phyloP scores from a whole-genome alignment of 2,797 vertebrate genomes.

The Clangula hyemalis region DNA sequence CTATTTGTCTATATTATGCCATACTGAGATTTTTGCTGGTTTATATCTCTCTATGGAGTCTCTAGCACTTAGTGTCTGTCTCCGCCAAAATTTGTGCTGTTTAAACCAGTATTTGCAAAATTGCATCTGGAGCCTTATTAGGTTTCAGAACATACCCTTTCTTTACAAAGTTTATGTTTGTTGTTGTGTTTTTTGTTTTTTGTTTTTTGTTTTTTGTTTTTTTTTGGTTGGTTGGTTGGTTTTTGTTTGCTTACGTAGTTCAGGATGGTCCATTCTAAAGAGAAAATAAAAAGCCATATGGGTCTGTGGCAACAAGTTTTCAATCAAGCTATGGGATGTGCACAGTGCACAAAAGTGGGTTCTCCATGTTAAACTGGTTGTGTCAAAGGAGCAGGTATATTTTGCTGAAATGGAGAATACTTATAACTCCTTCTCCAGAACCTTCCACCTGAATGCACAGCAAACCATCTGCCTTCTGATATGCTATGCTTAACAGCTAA shows the following conservation, averaged over 20 bases:
- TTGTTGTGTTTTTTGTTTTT: no score
- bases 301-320: background rate
- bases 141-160: background rate
- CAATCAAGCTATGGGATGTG: background rate
- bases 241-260: background rate
- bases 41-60: background rate
- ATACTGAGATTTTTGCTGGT: background rate
- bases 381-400: background rate
- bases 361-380: background rate
- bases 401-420: background rate
- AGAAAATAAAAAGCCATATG: background rate
- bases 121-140: background rate
- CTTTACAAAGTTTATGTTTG: background rate
- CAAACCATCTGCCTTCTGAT: background rate
- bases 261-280: background rate
- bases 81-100: background rate
- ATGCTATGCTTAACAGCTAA: slow-evolving; percentile 12
- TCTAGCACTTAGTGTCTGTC: background rate
- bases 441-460: background rate
- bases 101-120: background rate
- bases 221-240: no score
- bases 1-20: background rate
- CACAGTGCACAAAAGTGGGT: background rate
- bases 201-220: no score
- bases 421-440: background rate